Evolutionary conservation across 2,888 invertebrate genomes (phyloP).

Genomic region (Hydropsyche betteni): DNA sequence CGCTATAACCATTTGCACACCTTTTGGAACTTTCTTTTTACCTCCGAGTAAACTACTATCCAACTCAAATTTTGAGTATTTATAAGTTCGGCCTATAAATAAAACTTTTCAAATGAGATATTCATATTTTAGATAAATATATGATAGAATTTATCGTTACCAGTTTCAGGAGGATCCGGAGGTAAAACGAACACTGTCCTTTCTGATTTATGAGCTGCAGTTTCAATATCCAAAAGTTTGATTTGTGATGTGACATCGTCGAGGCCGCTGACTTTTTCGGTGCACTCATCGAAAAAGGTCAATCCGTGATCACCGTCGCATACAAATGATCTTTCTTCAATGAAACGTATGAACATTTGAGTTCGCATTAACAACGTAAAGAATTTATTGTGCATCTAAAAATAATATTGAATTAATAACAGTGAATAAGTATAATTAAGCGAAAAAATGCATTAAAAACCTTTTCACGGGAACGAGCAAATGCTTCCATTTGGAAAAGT

Average conservation of each 20-base stretch:
- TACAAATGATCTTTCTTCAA: conserved; percentile 98
- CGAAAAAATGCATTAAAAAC: conserved; percentile 55
- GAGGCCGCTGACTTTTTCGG: conserved; percentile 74
- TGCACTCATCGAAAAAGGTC: conserved; percentile 97
- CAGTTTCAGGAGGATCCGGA: conserved; percentile 76
- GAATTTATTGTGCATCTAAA: conserved; percentile 82
- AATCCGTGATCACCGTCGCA: conserved; percentile 97
- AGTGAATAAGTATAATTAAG: conserved; percentile 10
- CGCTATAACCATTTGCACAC: conserved; percentile 56
- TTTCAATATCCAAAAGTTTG: conserved; percentile 83
- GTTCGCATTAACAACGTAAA: conserved; percentile 89
- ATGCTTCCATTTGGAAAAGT: conserved; percentile 92
- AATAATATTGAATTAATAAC: conserved; percentile 42
- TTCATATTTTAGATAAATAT: background rate
- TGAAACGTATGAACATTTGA: conserved; percentile 98
- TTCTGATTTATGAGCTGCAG: conserved; percentile 80
- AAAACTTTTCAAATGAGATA: background rate
- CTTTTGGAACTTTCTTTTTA: conserved; percentile 57
- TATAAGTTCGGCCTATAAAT: conserved; percentile 61
- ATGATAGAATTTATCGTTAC: conserved; percentile 53
- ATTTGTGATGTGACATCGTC: conserved; percentile 66
- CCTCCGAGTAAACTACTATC: conserved; percentile 67
- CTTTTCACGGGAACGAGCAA: conserved; percentile 89
- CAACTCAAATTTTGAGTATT: conserved; percentile 71
- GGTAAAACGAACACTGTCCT: conserved; percentile 95